Evolutionary conservation across 2,113 vertebrate species (phyloP).

Genomic region (Carassius carassius): DNA sequence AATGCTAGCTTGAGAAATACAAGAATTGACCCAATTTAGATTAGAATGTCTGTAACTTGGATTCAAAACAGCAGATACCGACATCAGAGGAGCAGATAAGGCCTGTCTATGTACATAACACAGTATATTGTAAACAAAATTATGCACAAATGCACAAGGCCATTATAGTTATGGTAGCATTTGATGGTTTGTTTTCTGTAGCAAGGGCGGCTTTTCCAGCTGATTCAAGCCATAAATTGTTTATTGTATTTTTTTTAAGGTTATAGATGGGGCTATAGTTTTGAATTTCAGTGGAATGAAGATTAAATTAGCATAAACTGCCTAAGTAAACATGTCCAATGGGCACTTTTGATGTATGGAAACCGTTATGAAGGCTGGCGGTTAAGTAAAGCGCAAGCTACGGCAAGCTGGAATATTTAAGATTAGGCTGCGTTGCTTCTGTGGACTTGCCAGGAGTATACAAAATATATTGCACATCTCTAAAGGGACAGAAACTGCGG

Average conservation of each 20-base stretch:
- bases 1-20: slow-evolving; percentile 14
- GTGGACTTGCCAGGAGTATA: slow-evolving; percentile 30
- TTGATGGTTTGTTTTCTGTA: not conserved
- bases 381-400: slow-evolving; percentile 15
- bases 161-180: not conserved
- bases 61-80: not conserved
- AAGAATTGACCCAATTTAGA: not conserved
- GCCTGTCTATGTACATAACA: not conserved
- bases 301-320: slow-evolving; percentile 74
- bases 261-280: slow-evolving; percentile 57
- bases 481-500: slow-evolving; percentile 1
- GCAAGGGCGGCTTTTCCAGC: not conserved
- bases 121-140: not conserved
- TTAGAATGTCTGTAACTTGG: not conserved
- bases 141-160: not conserved
- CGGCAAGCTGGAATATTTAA: not conserved
- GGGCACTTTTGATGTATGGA: slow-evolving; percentile 68
- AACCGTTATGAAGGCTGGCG: slow-evolving; percentile 61
- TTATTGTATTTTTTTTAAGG: slow-evolving; percentile 32
- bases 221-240: slow-evolving; percentile 44
- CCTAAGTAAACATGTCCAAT: slow-evolving; percentile 63
- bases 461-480: slow-evolving; percentile 34
- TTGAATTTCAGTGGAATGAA: slow-evolving; percentile 60
- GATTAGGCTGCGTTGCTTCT: slow-evolving; percentile 38
- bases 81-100: not conserved